Conservation (phyloP, 2,888 invertebrate species). For the Diaprepes abbreviatus region DNA sequence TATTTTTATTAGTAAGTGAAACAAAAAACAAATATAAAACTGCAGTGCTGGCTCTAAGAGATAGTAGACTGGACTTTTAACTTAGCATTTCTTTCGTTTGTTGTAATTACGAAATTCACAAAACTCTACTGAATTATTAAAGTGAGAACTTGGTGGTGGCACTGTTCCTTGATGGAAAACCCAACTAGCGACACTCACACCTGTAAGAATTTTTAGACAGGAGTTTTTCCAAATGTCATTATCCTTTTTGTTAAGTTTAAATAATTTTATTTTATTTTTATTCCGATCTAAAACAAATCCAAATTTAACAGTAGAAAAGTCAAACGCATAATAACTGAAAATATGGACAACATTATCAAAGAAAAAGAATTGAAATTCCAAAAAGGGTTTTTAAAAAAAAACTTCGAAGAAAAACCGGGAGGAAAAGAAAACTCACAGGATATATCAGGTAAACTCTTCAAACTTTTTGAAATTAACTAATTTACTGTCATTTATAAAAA, state of each 20-base stretch:
- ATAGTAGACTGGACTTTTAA: no score
- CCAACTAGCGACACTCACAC: neutral
- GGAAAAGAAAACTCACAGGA: neutral
- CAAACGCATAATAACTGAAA: neutral
- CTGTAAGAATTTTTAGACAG: neutral
- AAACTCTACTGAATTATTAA: no score
- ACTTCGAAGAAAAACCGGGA: neutral
- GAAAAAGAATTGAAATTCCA: neutral
- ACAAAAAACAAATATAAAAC: no score
- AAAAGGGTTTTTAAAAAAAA: slow-evolving; percentile 10
- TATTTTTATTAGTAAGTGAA: no score
- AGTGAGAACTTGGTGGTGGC: no score
- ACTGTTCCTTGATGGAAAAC: no score
- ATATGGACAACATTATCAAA: neutral
- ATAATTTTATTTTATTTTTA: neutral
- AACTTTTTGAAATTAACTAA: no score
- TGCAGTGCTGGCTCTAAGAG: no score
- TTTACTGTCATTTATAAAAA: no score
- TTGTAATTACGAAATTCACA: no score
- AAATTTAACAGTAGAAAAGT: neutral
- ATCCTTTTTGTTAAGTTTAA: neutral
- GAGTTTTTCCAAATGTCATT: slow-evolving; percentile 12
- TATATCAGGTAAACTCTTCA: neutral
- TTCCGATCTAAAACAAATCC: neutral
- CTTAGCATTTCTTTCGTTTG: no score